Base-by-base conservation (phyloP, 2,888 invertebrate species). In the Scaptodrosophila latifasciaeformis region DNA sequence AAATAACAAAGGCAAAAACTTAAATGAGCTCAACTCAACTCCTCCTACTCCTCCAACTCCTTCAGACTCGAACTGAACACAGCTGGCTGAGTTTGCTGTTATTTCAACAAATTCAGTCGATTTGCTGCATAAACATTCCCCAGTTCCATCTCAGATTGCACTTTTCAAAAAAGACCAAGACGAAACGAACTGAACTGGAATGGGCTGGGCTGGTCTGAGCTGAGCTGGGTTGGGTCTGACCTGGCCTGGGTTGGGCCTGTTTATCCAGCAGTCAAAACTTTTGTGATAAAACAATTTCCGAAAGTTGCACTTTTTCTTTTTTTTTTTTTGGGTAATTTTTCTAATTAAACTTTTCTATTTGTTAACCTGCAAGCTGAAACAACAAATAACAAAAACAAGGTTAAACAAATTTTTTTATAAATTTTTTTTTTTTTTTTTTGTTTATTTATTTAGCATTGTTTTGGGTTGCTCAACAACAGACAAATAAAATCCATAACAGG, bases 51-150 rank as follows among this genome's bases (percentile, higher is more conserved):
- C n/a, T n/a, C n/a, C n/a, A n/a, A n/a, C n/a, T n/a, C n/a, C n/a
- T n/a, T n/a, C 2, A 24, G 19, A 29, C 27, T 42, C 34, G 15
- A 34, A 34, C 34, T 34, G n/a, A 7, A 34, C n/a, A 30, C 30
- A 1, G n/a, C 15, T 15, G 2, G 10, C 34, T 34, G 43, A 31
- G 34, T 13, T 34, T 34, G 39, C 37, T 82, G 70, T 82, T 82
- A 77, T 82, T 82, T 62, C 68, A 82, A 82, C 82, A 82, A 82
- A 82, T 82, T 82, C 82, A 82, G 82, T 82, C 82, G 82, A 82
- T 82, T 82, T 82, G 81, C 82, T 82, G 71, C 71, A 81, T 82
- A 79, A 82, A 82, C 76, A 82, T 71, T 70, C 48, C 37, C 34
- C 39, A 13, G 13, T 29, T 18, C 45, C 24, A 12, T 12, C 15